A percentile compares a stretch with the other conserved stretches of the same genome.
Conservation (phyloP, 2,797 vertebrate species). For the Lates japonicus region DNA sequence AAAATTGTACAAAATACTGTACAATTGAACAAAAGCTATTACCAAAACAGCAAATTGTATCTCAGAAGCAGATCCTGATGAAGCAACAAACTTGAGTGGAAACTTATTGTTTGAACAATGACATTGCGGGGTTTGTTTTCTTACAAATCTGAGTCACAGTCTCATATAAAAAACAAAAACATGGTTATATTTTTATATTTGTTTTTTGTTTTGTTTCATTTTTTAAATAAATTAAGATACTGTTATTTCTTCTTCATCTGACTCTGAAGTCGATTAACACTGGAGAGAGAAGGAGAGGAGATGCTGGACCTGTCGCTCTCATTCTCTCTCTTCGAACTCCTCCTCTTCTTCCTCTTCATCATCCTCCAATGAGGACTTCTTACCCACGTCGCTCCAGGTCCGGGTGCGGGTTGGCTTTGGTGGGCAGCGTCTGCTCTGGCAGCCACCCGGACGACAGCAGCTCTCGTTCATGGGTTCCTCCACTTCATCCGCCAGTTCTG, state of each 20-base stretch:
- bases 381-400: constrained; percentile 97
- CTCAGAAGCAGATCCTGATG: constrained; percentile 79
- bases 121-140: constrained; percentile 66
- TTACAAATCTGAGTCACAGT: constrained; percentile 73
- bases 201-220: neutral
- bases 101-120: constrained; percentile 15
- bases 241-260: constrained; percentile 94
- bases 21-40: constrained; percentile 94
- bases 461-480: constrained; percentile 97
- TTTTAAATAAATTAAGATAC: constrained; percentile 89
- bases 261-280: constrained; percentile 96
- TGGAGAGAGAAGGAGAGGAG: constrained; percentile 89
- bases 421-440: constrained; percentile 97
- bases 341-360: constrained; percentile 78
- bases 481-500: constrained; percentile 98
- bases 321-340: constrained; percentile 65
- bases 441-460: constrained; percentile 96
- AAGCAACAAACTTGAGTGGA: constrained; percentile 45
- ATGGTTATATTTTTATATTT: constrained; percentile 49
- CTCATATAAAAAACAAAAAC: constrained; percentile 52
- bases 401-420: constrained; percentile 96
- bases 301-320: constrained; percentile 83
- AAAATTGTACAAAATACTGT: constrained; percentile 95
- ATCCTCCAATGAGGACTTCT: constrained; percentile 90
- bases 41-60: constrained; percentile 91